phyloP scores from a whole-genome alignment of 2,888 invertebrate species.

The Caenorhabditis parvicauda region DNA sequence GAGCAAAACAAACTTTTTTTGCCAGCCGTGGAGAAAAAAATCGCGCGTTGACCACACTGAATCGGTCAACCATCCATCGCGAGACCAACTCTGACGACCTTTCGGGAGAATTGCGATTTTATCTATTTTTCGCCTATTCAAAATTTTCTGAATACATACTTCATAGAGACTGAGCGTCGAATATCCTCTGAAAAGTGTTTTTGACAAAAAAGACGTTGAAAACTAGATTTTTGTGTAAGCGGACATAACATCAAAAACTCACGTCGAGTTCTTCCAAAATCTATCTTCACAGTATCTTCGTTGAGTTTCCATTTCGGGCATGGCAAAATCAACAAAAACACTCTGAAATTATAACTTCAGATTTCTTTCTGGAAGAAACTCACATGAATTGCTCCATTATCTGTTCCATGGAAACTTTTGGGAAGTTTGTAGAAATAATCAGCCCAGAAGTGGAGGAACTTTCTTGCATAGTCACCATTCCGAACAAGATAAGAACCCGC shows the following conservation, averaged over 20 bases:
- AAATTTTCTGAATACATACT: conserved; percentile 41
- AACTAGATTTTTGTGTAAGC: not conserved
- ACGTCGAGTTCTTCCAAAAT: conserved; percentile 13
- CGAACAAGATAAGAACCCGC: conserved; percentile 49
- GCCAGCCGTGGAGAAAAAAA: conserved; percentile 49
- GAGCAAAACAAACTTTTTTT: conserved; percentile 17
- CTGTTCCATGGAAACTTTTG: conserved; percentile 35
- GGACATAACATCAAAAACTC: conserved; percentile 12
- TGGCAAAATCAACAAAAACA: conserved; percentile 22
- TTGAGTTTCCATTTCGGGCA: conserved; percentile 10
- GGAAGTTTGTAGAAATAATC: conserved; percentile 30
- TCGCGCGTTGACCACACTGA: conserved; percentile 32
- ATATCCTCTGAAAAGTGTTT: conserved; percentile 16
- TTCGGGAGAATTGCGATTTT: conserved; percentile 27
- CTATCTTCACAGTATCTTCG: conserved; percentile 12
- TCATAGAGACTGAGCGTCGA: conserved; percentile 30
- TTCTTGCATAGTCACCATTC: conserved; percentile 18
- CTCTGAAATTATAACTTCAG: conserved; percentile 19
- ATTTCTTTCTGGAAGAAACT: not conserved
- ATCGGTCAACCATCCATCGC: conserved; percentile 45
- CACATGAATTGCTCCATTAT: conserved; percentile 44
- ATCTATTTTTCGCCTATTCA: conserved; percentile 16
- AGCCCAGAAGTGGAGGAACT: conserved; percentile 31
- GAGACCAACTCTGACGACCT: conserved; percentile 28
- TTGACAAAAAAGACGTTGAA: too few species aligned